Conservation (phyloP, 1,140 invertebrate genomes). For the Eupeodes corollae region DNA sequence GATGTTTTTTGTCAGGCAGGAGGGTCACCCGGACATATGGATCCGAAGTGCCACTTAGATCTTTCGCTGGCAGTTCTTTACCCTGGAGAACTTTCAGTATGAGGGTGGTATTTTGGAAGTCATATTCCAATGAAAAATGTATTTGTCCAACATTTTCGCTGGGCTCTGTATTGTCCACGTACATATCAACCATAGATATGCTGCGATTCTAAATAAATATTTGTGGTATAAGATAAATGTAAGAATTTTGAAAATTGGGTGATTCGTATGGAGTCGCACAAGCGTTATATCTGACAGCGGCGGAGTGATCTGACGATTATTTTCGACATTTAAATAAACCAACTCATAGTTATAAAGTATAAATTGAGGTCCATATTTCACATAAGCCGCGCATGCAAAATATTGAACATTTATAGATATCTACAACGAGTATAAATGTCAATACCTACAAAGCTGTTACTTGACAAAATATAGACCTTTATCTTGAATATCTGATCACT, state of each 20-base stretch:
- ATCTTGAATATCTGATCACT: too few relatives aligned
- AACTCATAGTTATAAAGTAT: too few relatives aligned
- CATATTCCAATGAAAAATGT: constrained; percentile 89
- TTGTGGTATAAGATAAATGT: background rate
- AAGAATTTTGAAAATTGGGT: background rate
- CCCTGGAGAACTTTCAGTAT: constrained; percentile 87
- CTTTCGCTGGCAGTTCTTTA: constrained; percentile 87
- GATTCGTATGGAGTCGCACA: too few relatives aligned
- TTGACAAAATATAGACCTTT: too few relatives aligned
- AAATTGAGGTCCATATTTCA: too few relatives aligned
- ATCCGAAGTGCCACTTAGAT: constrained; percentile 87
- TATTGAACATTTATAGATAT: too few relatives aligned
- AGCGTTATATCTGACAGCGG: too few relatives aligned
- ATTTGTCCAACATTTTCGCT: constrained; percentile 88
- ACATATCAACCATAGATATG: constrained; percentile 88
- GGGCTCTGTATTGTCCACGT: constrained; percentile 83
- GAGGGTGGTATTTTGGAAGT: constrained; percentile 88
- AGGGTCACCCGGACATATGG: constrained; percentile 86
- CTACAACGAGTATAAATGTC: too few relatives aligned
- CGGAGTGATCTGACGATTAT: too few relatives aligned
- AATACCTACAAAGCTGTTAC: too few relatives aligned
- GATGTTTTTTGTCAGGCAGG: constrained; percentile 89
- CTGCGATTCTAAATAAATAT: constrained; percentile 76
- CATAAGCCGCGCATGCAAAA: too few relatives aligned
- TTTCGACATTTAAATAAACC: too few relatives aligned